Conservation (phyloP, 2,797 vertebrate species). For the Sus cebifrons region DNA sequence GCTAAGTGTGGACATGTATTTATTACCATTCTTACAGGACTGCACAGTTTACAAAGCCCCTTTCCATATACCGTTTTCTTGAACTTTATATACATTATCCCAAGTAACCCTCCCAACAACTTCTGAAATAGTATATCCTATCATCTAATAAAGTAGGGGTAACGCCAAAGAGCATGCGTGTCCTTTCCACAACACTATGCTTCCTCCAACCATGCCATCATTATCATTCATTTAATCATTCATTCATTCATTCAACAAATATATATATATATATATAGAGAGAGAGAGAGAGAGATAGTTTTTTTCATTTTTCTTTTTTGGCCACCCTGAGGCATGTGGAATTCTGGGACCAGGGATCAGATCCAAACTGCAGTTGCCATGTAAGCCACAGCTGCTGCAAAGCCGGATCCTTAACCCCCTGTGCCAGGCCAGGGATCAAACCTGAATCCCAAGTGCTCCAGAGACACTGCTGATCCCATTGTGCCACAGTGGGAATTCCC, state of each 20-base stretch:
- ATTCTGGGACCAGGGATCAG: too few species aligned
- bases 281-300: too few species aligned
- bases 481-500: too few species aligned
- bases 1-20: background rate
- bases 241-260: background rate
- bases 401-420: too few species aligned
- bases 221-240: background rate
- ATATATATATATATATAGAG: too few species aligned
- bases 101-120: background rate
- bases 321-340: too few species aligned
- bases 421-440: too few species aligned
- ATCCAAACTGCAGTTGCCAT: too few species aligned
- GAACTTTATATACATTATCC: background rate
- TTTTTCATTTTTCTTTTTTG: too few species aligned
- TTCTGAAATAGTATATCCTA: background rate
- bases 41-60: background rate
- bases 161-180: background rate
- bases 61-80: background rate
- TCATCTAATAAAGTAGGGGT: background rate
- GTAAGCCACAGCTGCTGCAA: too few species aligned
- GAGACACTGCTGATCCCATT: too few species aligned
- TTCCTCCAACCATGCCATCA: background rate
- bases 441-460: too few species aligned
- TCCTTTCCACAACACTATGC: background rate
- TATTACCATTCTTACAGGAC: rapidly evolving